Evolutionary conservation across 2,113 vertebrate species (phyloP).

Genomic region (Leptobrachium leishanense): DNA sequence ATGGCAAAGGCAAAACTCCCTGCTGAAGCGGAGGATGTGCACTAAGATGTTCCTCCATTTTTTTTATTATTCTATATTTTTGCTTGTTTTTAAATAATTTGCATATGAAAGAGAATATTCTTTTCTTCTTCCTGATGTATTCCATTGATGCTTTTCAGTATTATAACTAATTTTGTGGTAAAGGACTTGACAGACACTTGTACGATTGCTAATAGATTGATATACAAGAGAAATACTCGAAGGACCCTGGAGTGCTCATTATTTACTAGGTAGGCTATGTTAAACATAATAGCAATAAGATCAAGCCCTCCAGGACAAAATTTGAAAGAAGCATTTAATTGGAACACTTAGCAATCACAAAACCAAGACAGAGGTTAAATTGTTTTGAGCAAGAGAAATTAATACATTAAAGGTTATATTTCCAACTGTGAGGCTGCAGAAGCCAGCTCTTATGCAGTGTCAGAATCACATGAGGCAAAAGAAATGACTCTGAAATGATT

Average conservation of each 20-base stretch:
- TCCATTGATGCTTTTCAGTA: conserved; percentile 24
- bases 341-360: conserved; percentile 83
- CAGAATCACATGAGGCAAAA: conserved; percentile 82
- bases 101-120: not conserved
- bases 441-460: conserved; percentile 70
- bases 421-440: conserved; percentile 79
- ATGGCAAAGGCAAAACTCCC: too few species aligned
- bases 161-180: conserved; percentile 66
- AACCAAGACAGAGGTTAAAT: conserved; percentile 85
- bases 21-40: too few species aligned
- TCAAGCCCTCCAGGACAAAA: conserved; percentile 74
- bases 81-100: too few species aligned
- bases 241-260: conserved; percentile 54
- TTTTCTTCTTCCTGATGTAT: not conserved
- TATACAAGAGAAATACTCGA: conserved; percentile 54
- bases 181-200: conserved; percentile 61
- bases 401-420: conserved; percentile 87
- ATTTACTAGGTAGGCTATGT: conserved; percentile 58
- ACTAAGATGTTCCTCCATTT: too few species aligned
- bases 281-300: conserved; percentile 63
- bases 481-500: conserved; percentile 80
- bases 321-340: conserved; percentile 78
- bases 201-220: conserved; percentile 66
- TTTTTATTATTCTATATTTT: conserved; percentile 6
- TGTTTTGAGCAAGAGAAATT: conserved; percentile 87